A percentile compares a stretch with the other conserved stretches of the same genome.
phyloP scores from a whole-genome alignment of 2,888 invertebrate species.

The Noctua janthina region DNA sequence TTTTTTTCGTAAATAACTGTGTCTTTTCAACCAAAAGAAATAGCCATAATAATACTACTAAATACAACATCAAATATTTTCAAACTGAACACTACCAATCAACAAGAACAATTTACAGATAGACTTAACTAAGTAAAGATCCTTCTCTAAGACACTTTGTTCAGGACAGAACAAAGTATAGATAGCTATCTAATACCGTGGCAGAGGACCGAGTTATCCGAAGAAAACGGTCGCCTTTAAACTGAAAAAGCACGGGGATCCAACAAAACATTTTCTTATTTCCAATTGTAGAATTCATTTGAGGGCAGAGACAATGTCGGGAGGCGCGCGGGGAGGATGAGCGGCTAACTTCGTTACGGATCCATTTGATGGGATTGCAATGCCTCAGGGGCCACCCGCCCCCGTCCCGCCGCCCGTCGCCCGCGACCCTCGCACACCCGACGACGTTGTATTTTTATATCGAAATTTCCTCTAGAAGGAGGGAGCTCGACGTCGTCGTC shows the following conservation, averaged over 20 bases:
- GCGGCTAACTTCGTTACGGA: constrained; percentile 94
- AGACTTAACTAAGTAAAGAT: constrained; percentile 75
- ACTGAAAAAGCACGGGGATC: constrained; percentile 89
- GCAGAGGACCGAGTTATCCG: constrained; percentile 81
- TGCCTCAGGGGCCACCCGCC: constrained; percentile 88
- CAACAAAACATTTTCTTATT: constrained; percentile 91
- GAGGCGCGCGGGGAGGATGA: constrained; percentile 90
- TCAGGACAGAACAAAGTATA: constrained; percentile 68
- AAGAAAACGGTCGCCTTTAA: constrained; percentile 88
- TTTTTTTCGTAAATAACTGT: neutral
- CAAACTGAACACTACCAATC: constrained; percentile 56
- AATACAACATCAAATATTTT: constrained; percentile 24
- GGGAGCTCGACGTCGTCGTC: constrained; percentile 85
- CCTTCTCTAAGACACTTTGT: constrained; percentile 75
- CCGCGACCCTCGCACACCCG: constrained; percentile 76
- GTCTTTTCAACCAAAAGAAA: neutral
- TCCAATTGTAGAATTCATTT: constrained; percentile 91
- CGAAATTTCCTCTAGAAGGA: constrained; percentile 89
- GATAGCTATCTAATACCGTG: constrained; percentile 74
- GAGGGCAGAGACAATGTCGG: constrained; percentile 91
- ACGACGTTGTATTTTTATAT: constrained; percentile 89
- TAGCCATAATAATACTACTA: neutral
- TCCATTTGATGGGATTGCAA: constrained; percentile 95
- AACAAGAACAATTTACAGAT: constrained; percentile 71
- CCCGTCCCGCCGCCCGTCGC: constrained; percentile 69